A percentile compares a stretch with the other conserved stretches of the same genome.
Conservation (phyloP, 2,888 invertebrate species). For the Pollenia labialis region DNA sequence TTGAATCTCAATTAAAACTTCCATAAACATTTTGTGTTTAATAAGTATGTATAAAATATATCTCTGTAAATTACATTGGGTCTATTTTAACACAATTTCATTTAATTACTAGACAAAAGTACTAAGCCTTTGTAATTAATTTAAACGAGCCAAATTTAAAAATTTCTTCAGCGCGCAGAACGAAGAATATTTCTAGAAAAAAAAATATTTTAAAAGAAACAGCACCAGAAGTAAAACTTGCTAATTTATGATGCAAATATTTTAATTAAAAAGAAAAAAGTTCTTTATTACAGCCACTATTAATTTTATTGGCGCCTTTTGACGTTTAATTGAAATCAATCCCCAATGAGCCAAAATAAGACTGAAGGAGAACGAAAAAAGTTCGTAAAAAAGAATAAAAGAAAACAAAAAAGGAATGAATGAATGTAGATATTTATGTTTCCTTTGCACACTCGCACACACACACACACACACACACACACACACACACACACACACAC, state of each 20-base stretch:
- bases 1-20: too few relatives aligned
- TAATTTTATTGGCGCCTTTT: slow-evolving; percentile 60
- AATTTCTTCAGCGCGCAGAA: not conserved
- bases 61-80: not conserved
- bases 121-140: slow-evolving; percentile 34
- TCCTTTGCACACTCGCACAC: not conserved
- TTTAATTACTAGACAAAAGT: slow-evolving; percentile 20
- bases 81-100: not conserved
- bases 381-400: slow-evolving; percentile 10
- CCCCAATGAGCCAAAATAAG: slow-evolving; percentile 43
- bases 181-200: not conserved
- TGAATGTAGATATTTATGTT: slow-evolving; percentile 31
- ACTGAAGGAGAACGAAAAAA: not conserved
- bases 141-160: slow-evolving; percentile 11
- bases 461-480: not conserved
- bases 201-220: not conserved
- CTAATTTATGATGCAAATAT: slow-evolving; percentile 41
- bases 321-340: slow-evolving; percentile 69
- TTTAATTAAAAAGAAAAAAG: slow-evolving; percentile 14
- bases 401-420: not conserved
- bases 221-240: not conserved
- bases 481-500: not conserved
- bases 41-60: not conserved
- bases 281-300: slow-evolving; percentile 45
- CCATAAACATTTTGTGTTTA: not conserved